phyloP scores from a whole-genome alignment of 2,888 invertebrate genomes.

The Thera obeliscata region DNA sequence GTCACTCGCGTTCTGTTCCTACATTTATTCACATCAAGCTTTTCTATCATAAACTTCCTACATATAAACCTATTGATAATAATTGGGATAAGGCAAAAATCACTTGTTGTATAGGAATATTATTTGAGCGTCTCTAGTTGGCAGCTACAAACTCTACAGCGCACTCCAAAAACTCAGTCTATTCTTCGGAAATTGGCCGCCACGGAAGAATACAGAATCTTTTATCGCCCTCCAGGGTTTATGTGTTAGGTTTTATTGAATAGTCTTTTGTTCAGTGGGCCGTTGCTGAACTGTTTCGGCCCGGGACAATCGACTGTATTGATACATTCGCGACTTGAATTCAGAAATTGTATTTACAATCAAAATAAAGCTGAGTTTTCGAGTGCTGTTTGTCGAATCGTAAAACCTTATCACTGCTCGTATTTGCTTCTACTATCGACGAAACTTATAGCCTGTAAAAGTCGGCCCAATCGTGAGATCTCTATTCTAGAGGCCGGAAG shows the following conservation, averaged over 20 bases:
- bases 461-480: neutral
- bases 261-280: constrained; percentile 48
- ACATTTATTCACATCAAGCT: no score
- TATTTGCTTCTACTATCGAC: neutral
- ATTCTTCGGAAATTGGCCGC: constrained; percentile 48
- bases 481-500: neutral
- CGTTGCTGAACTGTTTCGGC: constrained; percentile 27
- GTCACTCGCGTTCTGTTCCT: no score
- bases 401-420: constrained; percentile 3
- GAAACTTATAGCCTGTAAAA: neutral
- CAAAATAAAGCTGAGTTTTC: constrained; percentile 15
- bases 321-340: constrained; percentile 32
- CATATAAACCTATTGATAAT: no score
- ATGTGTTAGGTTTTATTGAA: constrained; percentile 57
- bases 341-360: constrained; percentile 20
- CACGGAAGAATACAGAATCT: constrained; percentile 53
- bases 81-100: no score
- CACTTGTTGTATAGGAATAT: no score
- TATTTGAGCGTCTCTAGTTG: constrained; percentile 6
- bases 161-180: constrained; percentile 43
- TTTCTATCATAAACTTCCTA: no score
- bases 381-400: constrained; percentile 8
- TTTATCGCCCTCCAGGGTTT: constrained; percentile 54
- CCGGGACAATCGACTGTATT: constrained; percentile 32
- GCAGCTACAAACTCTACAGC: constrained; percentile 11